phyloP scores from a whole-genome alignment of 2,888 invertebrate genomes.

The Caradrina clavipalpis region DNA sequence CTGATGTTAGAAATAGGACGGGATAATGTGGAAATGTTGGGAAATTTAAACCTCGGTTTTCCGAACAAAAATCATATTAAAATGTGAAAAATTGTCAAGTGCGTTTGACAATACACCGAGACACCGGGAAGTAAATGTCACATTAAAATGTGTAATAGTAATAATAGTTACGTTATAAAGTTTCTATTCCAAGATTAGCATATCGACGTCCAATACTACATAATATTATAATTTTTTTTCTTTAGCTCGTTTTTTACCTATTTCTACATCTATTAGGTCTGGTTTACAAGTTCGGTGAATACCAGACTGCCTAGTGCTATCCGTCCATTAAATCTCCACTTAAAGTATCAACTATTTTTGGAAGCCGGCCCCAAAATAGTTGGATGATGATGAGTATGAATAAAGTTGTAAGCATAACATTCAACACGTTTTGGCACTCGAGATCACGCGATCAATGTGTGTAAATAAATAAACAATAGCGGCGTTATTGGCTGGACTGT shows the following conservation, averaged over 20 bases:
- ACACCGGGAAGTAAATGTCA: no score
- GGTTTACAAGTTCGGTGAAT: neutral
- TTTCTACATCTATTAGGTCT: neutral
- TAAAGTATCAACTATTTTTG: constrained; percentile 29
- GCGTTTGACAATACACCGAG: no score
- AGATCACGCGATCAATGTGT: constrained; percentile 59
- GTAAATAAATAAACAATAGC: constrained; percentile 59
- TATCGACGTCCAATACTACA: neutral
- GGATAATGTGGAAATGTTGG: constrained; percentile 19
- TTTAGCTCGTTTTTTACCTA: neutral
- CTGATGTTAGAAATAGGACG: constrained; percentile 36
- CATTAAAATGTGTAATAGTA: no score
- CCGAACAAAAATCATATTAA: no score
- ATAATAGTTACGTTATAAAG: neutral
- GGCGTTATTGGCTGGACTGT: constrained; percentile 12
- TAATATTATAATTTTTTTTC: neutral
- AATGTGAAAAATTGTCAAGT: no score
- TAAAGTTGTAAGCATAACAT: constrained; percentile 31
- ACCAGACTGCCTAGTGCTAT: neutral
- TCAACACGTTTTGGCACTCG: constrained; percentile 47
- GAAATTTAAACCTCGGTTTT: constrained; percentile 1
- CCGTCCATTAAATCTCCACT: neutral
- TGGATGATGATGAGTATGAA: constrained; percentile 29
- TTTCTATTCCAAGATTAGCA: neutral
- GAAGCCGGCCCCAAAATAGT: constrained; percentile 28